phyloP scores from a whole-genome alignment of 1,140 invertebrate species.

The Drosophila prosaltans region DNA sequence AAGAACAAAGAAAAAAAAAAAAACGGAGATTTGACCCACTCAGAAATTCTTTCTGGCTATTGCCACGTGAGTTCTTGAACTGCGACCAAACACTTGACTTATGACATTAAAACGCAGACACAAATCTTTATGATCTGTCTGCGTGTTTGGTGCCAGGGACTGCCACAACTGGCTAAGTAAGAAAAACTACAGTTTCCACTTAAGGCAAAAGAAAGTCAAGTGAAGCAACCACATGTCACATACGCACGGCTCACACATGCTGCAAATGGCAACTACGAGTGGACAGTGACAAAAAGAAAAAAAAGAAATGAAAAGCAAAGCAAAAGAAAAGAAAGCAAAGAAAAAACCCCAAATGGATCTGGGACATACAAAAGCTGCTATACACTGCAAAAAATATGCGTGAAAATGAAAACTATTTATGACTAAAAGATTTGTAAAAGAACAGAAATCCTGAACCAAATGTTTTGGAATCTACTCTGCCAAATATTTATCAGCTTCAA shows the following conservation, averaged over 20 bases:
- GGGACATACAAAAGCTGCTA: neutral
- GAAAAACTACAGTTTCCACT: conserved; percentile 81
- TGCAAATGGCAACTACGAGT: conserved; percentile 71
- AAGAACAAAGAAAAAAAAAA: neutral
- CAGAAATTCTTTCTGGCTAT: neutral
- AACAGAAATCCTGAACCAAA: too few species aligned
- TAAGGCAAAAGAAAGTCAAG: conserved; percentile 57
- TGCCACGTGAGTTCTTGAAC: conserved; percentile 64
- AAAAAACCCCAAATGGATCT: conserved; percentile 22
- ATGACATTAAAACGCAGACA: conserved; percentile 74
- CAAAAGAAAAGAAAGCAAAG: conserved; percentile 9
- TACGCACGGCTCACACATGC: conserved; percentile 35
- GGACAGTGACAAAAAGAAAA: conserved; percentile 64
- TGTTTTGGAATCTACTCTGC: too few species aligned
- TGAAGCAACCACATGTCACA: conserved; percentile 20
- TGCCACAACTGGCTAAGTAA: conserved; percentile 65
- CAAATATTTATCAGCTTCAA: too few species aligned
- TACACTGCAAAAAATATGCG: neutral
- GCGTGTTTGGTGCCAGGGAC: conserved; percentile 40
- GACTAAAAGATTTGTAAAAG: too few species aligned
- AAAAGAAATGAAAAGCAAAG: conserved; percentile 49
- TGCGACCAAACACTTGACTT: conserved; percentile 73
- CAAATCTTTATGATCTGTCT: conserved; percentile 72
- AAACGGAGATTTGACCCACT: neutral
- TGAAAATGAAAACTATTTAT: too few species aligned